Evolutionary conservation across 2,888 invertebrate genomes (phyloP).

Genomic region (Limnephilus auricula): DNA sequence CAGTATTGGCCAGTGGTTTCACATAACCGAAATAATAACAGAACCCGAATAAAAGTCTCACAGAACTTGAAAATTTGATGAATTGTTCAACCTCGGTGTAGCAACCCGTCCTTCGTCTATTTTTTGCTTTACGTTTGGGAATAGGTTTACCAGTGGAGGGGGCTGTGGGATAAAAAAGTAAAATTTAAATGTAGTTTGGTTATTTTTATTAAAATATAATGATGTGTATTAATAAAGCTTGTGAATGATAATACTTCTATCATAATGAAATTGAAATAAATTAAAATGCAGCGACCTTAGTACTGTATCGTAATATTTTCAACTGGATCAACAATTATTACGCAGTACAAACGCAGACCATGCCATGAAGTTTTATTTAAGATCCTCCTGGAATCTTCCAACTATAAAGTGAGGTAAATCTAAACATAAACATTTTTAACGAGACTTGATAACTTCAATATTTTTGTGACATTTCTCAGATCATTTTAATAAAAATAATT

Average conservation of each 20-base stretch:
- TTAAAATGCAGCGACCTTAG: slow-evolving; percentile 32
- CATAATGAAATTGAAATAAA: slow-evolving; percentile 43
- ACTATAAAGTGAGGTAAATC: neutral
- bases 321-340: neutral
- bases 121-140: too few relatives aligned
- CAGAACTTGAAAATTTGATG: too few relatives aligned
- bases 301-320: neutral
- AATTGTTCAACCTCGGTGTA: too few relatives aligned
- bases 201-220: slow-evolving; percentile 56
- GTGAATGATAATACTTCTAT: slow-evolving; percentile 38
- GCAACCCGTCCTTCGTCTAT: too few relatives aligned
- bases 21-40: too few relatives aligned
- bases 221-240: slow-evolving; percentile 50
- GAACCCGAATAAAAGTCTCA: too few relatives aligned
- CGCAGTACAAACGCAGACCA: neutral
- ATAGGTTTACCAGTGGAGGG: neutral
- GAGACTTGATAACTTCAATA: neutral
- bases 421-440: neutral
- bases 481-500: slow-evolving; percentile 46
- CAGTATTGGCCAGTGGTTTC: too few relatives aligned
- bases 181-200: slow-evolving; percentile 16
- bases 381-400: neutral
- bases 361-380: neutral
- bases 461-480: slow-evolving; percentile 44
- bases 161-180: neutral